These are phyloP conservation scores for Spondyliosoma cantharus DNA, from an alignment of 2,797 vertebrate genomes.

Conservation along the genomic window DNA sequence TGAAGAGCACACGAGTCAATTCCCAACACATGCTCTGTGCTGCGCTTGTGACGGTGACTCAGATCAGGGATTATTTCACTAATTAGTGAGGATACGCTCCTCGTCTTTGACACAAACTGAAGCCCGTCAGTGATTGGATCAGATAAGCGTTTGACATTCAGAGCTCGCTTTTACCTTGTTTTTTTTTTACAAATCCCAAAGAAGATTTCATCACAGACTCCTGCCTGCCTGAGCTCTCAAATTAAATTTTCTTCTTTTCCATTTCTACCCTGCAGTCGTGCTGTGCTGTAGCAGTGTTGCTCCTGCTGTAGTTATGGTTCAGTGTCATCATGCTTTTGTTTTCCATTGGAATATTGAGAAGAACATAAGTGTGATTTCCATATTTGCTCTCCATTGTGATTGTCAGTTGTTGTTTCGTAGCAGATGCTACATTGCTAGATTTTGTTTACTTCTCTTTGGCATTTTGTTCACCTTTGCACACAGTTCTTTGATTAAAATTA, in stretches of 20 bases:
- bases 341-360: constrained; percentile 33
- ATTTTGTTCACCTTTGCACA: background rate
- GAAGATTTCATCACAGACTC: constrained; percentile 57
- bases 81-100: constrained; percentile 52
- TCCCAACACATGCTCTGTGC: constrained; percentile 36
- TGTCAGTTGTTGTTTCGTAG: background rate
- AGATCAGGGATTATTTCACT: constrained; percentile 56
- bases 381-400: constrained; percentile 1
- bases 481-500: background rate
- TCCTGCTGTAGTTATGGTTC: background rate
- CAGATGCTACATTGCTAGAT: too few relatives aligned
- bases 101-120: constrained; percentile 34
- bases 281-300: background rate
- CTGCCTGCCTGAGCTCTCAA: constrained; percentile 28
- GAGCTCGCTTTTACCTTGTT: constrained; percentile 27
- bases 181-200: constrained; percentile 47
- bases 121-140: constrained; percentile 37
- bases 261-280: constrained; percentile 14
- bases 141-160: constrained; percentile 64
- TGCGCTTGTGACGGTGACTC: constrained; percentile 6
- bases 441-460: background rate
- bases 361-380: background rate
- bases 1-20: constrained; percentile 52
- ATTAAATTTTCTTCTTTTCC: constrained; percentile 33
- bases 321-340: constrained; percentile 27